Evolutionary conservation across 2,888 invertebrate species (phyloP), one percentile per base, ranked within the genome.

Genomic region (Coronaproctus castanopsis): DNA sequence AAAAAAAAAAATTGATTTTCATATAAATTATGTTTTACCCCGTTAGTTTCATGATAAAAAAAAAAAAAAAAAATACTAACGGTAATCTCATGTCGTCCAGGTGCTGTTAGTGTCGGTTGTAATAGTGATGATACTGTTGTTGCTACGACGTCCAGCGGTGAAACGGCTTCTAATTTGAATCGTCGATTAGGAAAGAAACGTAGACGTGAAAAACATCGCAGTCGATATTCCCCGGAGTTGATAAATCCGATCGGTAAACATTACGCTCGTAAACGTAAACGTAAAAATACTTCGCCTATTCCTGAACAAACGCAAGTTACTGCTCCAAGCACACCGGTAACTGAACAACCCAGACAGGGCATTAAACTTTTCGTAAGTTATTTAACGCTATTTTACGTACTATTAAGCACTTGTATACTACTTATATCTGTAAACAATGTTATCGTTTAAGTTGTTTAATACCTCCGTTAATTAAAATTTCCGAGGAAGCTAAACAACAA

Each of bases 401-500:
- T n/a, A n/a, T n/a, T n/a, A n/a, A n/a, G n/a, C n/a, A n/a, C n/a
- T n/a, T n/a, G n/a, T n/a, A n/a, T n/a, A n/a, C n/a, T n/a, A n/a
- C n/a, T n/a, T n/a, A 96, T 73, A 88, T 88, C 1, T 97, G 97
- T 70, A 83, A 83, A 67, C 78, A 87, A 61, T 85, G 86, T 74
- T 96, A 93, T 75, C 97, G 97, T 74, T 75, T 96, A 65, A 86
- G 87, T 64, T 97, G 97, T 72, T 77, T 97, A 63, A 88, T 88
- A 71, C 96, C 96, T 57, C 97, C 97, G 3, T 76, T 97, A 56
- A 84, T 87, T 19, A 80, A 93, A 48, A 85, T 95, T 78, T 96
- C 96, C 1, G 95, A 93, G 75, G 93, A 93, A 75, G 91, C 91
- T 58, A 91, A 92, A 73, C 79, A 87, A 1, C 89, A 90, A 74